These are phyloP conservation scores for Thereuonema tuberculata DNA, from an alignment of 1,140 invertebrate genomes.

Conservation along the genomic window DNA sequence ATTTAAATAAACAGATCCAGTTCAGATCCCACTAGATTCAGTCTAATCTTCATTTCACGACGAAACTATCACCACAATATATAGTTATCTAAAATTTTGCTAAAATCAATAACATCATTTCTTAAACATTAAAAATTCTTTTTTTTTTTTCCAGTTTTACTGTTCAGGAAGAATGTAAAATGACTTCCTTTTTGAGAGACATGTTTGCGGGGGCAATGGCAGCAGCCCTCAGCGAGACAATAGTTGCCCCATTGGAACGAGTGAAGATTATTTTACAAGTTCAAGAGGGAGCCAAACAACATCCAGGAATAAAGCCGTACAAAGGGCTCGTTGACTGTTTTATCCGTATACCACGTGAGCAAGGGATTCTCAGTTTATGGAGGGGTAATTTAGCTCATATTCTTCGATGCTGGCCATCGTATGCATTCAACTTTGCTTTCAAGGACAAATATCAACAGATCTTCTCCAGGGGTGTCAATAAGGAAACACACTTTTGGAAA, in stretches of 20 bases:
- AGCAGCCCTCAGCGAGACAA: constrained; percentile 75
- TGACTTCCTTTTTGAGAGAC: constrained; percentile 50
- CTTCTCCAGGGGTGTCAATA: constrained; percentile 66
- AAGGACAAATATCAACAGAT: constrained; percentile 47
- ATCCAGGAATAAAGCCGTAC: constrained; percentile 58
- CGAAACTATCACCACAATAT: too few relatives aligned
- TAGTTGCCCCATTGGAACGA: constrained; percentile 77
- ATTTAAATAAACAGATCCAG: too few relatives aligned
- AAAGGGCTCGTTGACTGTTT: constrained; percentile 77
- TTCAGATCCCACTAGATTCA: too few relatives aligned
- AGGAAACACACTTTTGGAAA: constrained; percentile 70
- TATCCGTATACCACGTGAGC: constrained; percentile 71
- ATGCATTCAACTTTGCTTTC: constrained; percentile 91
- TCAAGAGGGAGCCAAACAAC: constrained; percentile 70
- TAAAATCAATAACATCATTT: too few relatives aligned
- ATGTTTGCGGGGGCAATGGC: constrained; percentile 77
- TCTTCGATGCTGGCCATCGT: constrained; percentile 84
- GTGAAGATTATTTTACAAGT: constrained; percentile 86
- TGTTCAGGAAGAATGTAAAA: too few relatives aligned
- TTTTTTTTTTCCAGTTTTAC: too few relatives aligned
- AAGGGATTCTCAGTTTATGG: constrained; percentile 76
- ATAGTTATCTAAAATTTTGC: too few relatives aligned
- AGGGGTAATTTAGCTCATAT: constrained; percentile 89
- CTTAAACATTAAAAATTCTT: too few relatives aligned
- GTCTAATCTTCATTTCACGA: too few relatives aligned